Conservation (phyloP, 2,113 vertebrate genomes). For the Echinops telfairi region DNA sequence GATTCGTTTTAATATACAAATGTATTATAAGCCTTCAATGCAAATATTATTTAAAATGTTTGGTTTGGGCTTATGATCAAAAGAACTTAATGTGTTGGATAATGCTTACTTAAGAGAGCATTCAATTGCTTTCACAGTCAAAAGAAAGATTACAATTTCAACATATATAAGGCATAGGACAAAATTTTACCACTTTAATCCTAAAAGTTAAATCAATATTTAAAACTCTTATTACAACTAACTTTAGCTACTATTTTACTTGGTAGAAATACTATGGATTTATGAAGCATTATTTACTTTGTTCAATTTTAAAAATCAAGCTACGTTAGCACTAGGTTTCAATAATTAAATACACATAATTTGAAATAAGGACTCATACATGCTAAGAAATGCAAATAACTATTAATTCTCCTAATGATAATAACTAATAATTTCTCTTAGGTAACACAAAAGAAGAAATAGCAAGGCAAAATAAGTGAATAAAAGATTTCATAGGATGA, state of each 20-base stretch:
- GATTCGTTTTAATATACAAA: not conserved
- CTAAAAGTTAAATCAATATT: not conserved
- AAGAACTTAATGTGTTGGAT: not conserved
- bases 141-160: not conserved
- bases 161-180: not conserved
- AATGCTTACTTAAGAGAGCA: not conserved
- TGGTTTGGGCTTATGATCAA: not conserved
- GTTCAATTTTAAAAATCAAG: not conserved
- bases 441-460: too few species aligned
- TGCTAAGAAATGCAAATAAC: not conserved
- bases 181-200: not conserved
- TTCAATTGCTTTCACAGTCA: not conserved
- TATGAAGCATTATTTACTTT: constrained; percentile 6
- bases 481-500: too few species aligned
- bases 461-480: too few species aligned
- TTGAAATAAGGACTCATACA: not conserved
- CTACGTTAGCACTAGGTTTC: not conserved
- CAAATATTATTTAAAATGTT: not conserved
- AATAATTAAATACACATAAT: not conserved
- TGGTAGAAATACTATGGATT: not conserved
- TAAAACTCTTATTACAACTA: not conserved
- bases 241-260: not conserved
- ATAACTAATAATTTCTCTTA: too few species aligned
- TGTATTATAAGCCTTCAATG: not conserved
- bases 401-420: not conserved